Percentiles rank a stretch among this genome's conserved stretches.
Evolutionary conservation across 2,888 invertebrate genomes (phyloP).

Genomic region (Coelogynopora nodosa): DNA sequence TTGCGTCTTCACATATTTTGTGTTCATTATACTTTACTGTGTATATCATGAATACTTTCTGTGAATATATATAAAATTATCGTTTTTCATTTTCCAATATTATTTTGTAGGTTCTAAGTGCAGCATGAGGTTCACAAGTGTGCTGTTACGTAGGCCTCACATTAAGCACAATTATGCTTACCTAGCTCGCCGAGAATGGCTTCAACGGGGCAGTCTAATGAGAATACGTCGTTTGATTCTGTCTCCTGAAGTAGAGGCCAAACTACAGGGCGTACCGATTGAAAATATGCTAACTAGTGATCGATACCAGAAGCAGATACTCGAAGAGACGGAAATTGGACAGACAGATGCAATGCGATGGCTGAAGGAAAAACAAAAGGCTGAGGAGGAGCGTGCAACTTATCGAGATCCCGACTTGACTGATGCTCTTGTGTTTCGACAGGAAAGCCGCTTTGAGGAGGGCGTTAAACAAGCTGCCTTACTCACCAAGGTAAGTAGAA

Average conservation of each 20-base stretch:
- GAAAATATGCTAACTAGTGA: neutral
- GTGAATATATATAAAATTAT: no score
- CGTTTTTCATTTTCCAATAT: no score
- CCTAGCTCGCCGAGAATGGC: neutral
- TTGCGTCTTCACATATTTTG: no score
- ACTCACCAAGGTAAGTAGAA: conserved; percentile 31
- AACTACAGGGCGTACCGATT: neutral
- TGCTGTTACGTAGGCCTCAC: neutral
- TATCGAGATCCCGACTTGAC: neutral
- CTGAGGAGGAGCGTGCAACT: neutral
- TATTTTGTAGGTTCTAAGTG: no score
- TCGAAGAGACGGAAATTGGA: neutral
- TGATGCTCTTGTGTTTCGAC: conserved; percentile 17
- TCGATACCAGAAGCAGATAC: neutral
- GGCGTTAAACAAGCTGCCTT: conserved; percentile 18
- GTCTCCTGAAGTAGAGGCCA: neutral
- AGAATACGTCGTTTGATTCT: neutral
- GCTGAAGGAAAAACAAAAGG: neutral
- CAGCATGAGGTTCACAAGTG: neutral
- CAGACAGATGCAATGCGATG: neutral
- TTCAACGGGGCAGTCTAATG: neutral
- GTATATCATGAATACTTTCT: no score
- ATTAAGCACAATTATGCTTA: neutral
- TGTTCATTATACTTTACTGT: no score
- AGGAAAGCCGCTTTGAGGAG: conserved; percentile 32